phyloP scores from a whole-genome alignment of 2,888 invertebrate species.

The Euphydryas editha region DNA sequence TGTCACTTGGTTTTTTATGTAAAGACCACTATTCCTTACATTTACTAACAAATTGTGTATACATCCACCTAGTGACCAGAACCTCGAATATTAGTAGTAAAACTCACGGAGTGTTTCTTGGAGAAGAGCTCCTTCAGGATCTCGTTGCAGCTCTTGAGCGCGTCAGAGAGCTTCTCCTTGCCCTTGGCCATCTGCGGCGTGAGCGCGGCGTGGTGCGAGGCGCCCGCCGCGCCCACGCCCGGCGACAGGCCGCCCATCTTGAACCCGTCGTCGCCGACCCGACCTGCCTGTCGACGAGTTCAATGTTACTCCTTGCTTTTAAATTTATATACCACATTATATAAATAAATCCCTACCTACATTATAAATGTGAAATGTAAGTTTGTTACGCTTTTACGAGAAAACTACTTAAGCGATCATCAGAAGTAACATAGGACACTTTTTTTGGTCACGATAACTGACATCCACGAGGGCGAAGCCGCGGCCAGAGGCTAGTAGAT shows the following conservation, averaged over 20 bases:
- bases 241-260: slow-evolving; percentile 85
- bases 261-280: slow-evolving; percentile 73
- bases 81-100: too few species aligned
- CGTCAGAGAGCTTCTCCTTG: slow-evolving; percentile 94
- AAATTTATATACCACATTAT: background rate
- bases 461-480: too few species aligned
- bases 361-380: too few species aligned
- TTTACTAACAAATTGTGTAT: too few species aligned
- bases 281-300: slow-evolving; percentile 59
- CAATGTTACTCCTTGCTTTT: background rate
- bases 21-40: too few species aligned
- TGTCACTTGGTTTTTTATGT: too few species aligned
- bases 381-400: too few species aligned
- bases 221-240: slow-evolving; percentile 82
- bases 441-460: too few species aligned
- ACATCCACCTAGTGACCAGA: background rate
- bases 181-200: slow-evolving; percentile 86
- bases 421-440: too few species aligned
- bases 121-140: slow-evolving; percentile 96
- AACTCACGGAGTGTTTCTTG: slow-evolving; percentile 94
- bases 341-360: too few species aligned
- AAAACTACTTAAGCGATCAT: too few species aligned
- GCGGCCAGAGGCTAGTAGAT: too few species aligned
- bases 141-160: slow-evolving; percentile 95
- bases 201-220: slow-evolving; percentile 71